Evolutionary conservation across 2,888 invertebrate genomes (phyloP), one percentile per base, ranked within the genome.

Genomic region (Caenorhabditis panamensis): DNA sequence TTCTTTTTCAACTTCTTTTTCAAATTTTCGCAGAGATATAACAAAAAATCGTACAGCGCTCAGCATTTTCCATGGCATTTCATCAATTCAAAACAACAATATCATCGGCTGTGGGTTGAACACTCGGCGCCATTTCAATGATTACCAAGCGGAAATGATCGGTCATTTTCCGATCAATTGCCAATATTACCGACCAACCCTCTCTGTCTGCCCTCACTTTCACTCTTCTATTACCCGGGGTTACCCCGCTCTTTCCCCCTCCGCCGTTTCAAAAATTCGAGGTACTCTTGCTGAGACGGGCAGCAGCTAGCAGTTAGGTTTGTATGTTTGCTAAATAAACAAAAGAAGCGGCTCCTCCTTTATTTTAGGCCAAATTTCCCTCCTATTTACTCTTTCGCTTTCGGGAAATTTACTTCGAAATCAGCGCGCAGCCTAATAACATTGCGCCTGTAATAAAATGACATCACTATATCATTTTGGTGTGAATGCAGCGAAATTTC

Each of bases 261-360:
- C 24, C 22, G 8, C 51, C 51, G 9, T 18, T 31, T 56, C 9
- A 61, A 61, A 61, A 26, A 9, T 44, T 54, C 53, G 49, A 53
- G 54, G 54, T 56, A 54, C 54, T 56, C 53, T 20, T 22, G 54
- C 49, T 63, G 72, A 54, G 62, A 62, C 44, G 49, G 9, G 31
- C 2, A 28, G 54, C 54, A 28, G 54, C 4, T 16, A 54, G 54
- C 54, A 54, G 54, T 28, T 28, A 54, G 54, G 28, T 28, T 16
- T 51, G 24, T 54, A 37, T 72, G 72, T 72, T 72, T 72, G 72
- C 72, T 58, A 26, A 58, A 58, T 72, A 72, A 72, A 72, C 72
- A 72, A 47, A 20, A 37, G 18, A 20, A 56, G 28, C 22, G 54
- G 47, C 61, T 53, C 71, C 18, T 37, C 69, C 41, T 71, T 72